Conservation (phyloP, 1,140 invertebrate genomes). For the Propsilocerus akamusi region DNA sequence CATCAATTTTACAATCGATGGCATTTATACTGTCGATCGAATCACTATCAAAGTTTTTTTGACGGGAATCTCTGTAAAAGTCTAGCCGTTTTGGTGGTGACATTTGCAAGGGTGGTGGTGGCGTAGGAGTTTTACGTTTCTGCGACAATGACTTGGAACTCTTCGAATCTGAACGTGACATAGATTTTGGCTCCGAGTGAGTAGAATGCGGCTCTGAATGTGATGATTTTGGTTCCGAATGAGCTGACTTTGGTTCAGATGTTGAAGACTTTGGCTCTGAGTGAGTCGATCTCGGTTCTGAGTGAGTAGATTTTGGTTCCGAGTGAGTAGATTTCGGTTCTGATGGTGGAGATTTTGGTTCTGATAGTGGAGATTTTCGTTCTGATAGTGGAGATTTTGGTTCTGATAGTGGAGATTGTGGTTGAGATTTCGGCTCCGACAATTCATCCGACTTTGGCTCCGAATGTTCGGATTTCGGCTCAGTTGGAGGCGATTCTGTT, state of each 20-base stretch:
- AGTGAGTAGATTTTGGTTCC: no score
- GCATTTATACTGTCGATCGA: background rate
- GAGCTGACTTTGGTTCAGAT: background rate
- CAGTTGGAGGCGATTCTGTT: background rate
- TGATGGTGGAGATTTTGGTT: background rate
- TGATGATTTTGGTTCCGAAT: background rate
- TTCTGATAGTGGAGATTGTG: background rate
- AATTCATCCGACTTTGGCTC: background rate
- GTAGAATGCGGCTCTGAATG: no score
- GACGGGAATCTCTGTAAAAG: background rate
- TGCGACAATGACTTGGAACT: background rate
- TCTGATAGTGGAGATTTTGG: background rate
- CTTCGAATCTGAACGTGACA: background rate
- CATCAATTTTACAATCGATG: slow-evolving; percentile 1
- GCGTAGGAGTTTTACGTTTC: background rate
- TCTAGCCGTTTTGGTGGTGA: background rate
- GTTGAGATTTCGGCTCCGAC: background rate
- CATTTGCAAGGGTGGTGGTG: background rate
- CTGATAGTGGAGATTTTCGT: background rate
- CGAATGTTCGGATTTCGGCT: no score
- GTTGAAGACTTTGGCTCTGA: no score
- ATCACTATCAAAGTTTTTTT: background rate
- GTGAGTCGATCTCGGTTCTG: no score
- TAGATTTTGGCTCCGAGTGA: background rate
- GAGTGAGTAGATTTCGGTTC: no score